Evolutionary conservation across 2,113 vertebrate genomes (phyloP).

Genomic region (Donacobius atricapilla): DNA sequence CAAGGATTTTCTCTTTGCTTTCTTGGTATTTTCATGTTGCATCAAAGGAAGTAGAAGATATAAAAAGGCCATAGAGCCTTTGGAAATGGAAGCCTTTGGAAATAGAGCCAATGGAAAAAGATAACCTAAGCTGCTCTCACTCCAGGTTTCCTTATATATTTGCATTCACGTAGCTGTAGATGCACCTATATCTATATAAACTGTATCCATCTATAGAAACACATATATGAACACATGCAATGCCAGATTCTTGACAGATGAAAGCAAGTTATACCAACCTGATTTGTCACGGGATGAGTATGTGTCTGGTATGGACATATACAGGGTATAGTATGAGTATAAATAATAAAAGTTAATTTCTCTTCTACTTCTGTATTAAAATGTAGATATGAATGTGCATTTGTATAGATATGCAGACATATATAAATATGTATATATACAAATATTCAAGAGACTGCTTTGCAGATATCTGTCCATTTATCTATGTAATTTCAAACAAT

Average conservation of each 20-base stretch:
- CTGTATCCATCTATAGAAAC: no score
- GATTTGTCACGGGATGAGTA: neutral
- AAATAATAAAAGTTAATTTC: neutral
- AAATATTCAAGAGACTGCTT: neutral
- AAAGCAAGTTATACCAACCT: neutral
- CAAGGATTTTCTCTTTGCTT: neutral
- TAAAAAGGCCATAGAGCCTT: neutral
- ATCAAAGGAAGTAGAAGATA: neutral
- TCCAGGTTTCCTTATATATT: neutral
- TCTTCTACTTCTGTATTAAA: neutral
- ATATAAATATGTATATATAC: neutral
- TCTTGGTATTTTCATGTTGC: neutral
- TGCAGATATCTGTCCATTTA: neutral
- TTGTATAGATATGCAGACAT: neutral
- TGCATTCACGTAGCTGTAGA: neutral
- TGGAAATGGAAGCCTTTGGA: no score
- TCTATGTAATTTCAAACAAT: slow-evolving; percentile 52
- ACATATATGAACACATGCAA: neutral
- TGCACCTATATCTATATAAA: neutral
- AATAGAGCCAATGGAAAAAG: neutral
- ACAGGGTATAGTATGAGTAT: neutral
- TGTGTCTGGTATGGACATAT: neutral
- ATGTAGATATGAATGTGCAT: neutral
- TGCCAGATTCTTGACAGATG: neutral
- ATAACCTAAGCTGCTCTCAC: neutral